phyloP scores from a whole-genome alignment of 1,140 invertebrate genomes.

The Neodiprion virginianus region DNA sequence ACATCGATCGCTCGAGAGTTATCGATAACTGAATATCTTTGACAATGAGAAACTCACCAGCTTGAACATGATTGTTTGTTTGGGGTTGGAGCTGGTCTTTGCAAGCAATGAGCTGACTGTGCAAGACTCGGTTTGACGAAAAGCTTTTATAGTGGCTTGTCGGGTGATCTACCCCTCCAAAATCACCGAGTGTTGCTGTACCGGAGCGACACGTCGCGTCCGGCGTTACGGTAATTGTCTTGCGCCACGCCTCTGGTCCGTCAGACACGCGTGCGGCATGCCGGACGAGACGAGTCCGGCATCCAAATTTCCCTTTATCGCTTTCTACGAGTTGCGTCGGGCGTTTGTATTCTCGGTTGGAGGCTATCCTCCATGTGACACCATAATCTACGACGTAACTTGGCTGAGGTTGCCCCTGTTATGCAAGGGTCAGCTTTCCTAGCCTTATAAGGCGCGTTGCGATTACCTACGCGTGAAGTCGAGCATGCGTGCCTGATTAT shows the following conservation, averaged over 20 bases:
- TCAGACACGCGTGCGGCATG: not conserved
- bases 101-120: slow-evolving; percentile 23
- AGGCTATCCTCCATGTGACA: not conserved
- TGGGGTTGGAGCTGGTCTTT: slow-evolving; percentile 12
- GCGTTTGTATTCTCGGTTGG: not conserved
- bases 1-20: too few relatives aligned
- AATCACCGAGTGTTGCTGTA: not conserved
- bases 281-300: not conserved
- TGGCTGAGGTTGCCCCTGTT: too few relatives aligned
- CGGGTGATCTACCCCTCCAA: not conserved
- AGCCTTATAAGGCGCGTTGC: too few relatives aligned
- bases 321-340: not conserved
- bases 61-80: slow-evolving; percentile 48
- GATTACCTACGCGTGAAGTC: too few relatives aligned
- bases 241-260: not conserved
- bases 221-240: not conserved
- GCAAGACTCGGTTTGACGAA: not conserved
- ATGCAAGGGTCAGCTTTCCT: too few relatives aligned
- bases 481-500: too few relatives aligned
- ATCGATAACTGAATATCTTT: too few relatives aligned
- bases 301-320: not conserved
- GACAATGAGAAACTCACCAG: slow-evolving; percentile 42
- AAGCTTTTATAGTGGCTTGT: slow-evolving; percentile 23
- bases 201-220: not conserved
- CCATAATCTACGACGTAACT: not conserved